Base-by-base conservation (phyloP, 2,113 vertebrate genomes). In the Hylia prasina region DNA sequence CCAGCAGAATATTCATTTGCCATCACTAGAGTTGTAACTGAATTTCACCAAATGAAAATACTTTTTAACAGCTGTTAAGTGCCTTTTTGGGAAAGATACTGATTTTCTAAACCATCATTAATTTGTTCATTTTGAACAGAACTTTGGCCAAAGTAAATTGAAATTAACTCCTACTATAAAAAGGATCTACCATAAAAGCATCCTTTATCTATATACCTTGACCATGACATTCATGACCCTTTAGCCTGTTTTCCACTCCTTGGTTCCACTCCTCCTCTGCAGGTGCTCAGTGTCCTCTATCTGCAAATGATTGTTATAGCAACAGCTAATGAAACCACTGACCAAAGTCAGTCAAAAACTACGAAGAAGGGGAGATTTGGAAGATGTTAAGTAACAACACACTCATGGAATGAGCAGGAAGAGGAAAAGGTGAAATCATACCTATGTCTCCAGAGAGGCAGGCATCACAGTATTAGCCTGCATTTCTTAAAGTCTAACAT, bases 51-150 rank as follows among this genome's bases (percentile, higher is more conserved):
- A 20, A 63, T 9, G 19, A 79, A 84, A 82, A 82, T 48, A 79
- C n/a, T 50, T 68, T 42, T 51, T 45, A 79, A 42, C 3, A 6
- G n/a, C n/a, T 42, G 17, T 13, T 51, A 87, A 63, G 13, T 53
- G 19, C 2, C 28, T 48, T 69, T 78, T 51, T 76, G 16, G 22
- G 30, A 84, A 69, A 87, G 6, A 25, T 48, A 53, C 4, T 70
- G 44, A 28, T 75, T 70, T 94, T 75, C n/a, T 50, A 75, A 82
- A 53, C 18, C 19, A 47, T 35, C 33, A 65, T 33, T 37, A 48
- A 40, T 80, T 87, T 44, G 33, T n/a, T 84, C 54, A 35, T 37
- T 82, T 88, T 90, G 17, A 79, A 58, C 5, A 90, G n/a, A 90
- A 44, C 13, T 66, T 40, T 31, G 51, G 25, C 19, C 28, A 82